A percentile compares a stretch with the other conserved stretches of the same genome.
Conservation (phyloP, 2,797 vertebrate genomes). For the Gambelia wislizenii region DNA sequence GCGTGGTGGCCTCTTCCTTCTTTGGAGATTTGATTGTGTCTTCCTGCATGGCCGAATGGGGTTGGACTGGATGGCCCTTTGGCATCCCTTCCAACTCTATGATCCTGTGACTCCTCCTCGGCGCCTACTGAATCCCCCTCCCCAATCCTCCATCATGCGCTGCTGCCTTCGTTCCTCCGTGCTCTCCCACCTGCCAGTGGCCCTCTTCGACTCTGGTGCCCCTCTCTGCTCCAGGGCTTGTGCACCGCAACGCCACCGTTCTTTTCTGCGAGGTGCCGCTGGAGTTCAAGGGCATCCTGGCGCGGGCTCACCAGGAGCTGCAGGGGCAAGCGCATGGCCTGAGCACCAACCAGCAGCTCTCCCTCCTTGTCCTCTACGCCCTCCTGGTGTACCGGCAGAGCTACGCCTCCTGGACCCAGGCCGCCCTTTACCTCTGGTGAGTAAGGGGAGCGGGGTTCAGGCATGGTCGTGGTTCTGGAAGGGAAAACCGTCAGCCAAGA, state of each 20-base stretch:
- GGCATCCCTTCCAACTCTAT: no score
- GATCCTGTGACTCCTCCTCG: no score
- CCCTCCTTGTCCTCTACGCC: conserved; percentile 76
- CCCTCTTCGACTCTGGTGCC: neutral
- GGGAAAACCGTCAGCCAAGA: no score
- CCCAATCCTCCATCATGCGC: no score
- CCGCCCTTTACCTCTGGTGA: conserved; percentile 80
- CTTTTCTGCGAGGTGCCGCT: conserved; percentile 80
- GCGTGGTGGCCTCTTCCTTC: no score
- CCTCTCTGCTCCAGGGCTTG: neutral
- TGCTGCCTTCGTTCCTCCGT: no score
- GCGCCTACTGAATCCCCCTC: no score
- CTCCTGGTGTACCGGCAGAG: conserved; percentile 83
- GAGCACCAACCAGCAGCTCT: neutral
- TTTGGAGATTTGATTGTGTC: no score
- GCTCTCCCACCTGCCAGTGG: no score
- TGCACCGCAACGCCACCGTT: conserved; percentile 43
- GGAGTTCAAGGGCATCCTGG: conserved; percentile 77
- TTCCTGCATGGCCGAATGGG: no score
- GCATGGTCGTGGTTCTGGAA: no score
- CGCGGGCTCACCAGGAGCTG: neutral
- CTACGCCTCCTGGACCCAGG: conserved; percentile 71
- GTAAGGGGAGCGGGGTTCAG: neutral
- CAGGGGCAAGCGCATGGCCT: conserved; percentile 16
- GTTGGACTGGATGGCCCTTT: no score